Base-by-base conservation (phyloP, 23 tunicate species). In the Trididemnum miniatum region DNA sequence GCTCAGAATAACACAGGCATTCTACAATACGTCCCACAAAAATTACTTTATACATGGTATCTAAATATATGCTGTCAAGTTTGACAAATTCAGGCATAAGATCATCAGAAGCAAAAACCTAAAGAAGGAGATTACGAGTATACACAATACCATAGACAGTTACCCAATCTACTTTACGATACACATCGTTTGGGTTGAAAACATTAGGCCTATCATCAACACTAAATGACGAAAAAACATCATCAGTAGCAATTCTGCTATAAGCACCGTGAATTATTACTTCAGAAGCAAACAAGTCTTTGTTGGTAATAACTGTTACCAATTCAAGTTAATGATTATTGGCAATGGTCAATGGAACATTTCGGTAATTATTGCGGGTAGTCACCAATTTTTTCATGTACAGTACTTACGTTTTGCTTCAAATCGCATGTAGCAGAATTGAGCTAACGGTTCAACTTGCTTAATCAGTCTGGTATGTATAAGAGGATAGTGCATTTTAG, bases 321-420 rank as follows among this genome's bases (percentile, higher is more conserved):
- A 44, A 44, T 44, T 44, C 54, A 7, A 44, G 9, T 44, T 44
- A 15, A 15, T 44, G 54, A 9, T 15, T 44, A 9, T 9, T 44
- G 15, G 54, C 9, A 44, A 44, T 44, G 9, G 54, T 44, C 9
- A 7, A 44, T 44, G 54, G 54, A 9, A 72, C 51, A 72, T 72
- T 72, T 34, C 35, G 34, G 37, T 72, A 72, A 34, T 72, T 72
- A 34, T 35, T 72, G 1, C 51, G 50, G 34, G 12, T 35, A 23
- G 50, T 34, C 36, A 72, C 78, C 27, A 34, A 34, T 34, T 35
- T 35, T 35, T 72, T 72, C 7, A 72, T n/a, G n/a, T n/a, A n/a
- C n/a, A 72, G 20, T 38, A 25, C 35, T 72, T 72, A 35, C 35
- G 78, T 72, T 72, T 72, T 35, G 51, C 49, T 34, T 72, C 78